A percentile compares a stretch with the other conserved stretches of the same genome.
Evolutionary conservation across 2,113 vertebrate species (phyloP).

Genomic region (Poeciliopsis prolifica): DNA sequence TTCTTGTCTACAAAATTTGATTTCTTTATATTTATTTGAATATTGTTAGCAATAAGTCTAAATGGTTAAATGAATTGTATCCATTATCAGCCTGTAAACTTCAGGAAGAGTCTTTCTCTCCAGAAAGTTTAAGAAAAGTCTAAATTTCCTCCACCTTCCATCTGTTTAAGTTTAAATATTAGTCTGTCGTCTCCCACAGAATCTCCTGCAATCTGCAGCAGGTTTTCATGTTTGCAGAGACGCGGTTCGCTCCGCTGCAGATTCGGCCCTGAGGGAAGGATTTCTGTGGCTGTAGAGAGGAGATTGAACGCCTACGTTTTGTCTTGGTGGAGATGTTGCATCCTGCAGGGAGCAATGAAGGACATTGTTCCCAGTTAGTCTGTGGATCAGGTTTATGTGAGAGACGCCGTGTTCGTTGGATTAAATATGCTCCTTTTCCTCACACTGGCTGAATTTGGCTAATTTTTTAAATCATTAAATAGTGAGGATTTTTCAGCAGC

Average conservation of each 20-base stretch:
- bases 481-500: background rate
- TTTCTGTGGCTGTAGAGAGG: constrained; percentile 8
- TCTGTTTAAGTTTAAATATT: no score
- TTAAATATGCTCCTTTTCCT: background rate
- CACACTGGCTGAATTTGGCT: no score
- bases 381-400: background rate
- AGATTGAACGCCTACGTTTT: background rate
- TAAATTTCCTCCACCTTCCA: no score
- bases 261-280: constrained; percentile 4
- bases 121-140: no score
- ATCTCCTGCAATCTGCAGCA: constrained; percentile 4
- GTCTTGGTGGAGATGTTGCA: background rate
- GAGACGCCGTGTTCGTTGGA: background rate
- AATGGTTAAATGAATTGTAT: no score
- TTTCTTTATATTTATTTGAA: no score
- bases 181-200: background rate
- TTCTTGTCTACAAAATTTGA: no score
- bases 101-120: no score
- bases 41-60: no score
- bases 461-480: background rate
- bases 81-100: no score
- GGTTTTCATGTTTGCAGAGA: background rate
- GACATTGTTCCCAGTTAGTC: constrained; percentile 6
- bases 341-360: constrained; percentile 1
- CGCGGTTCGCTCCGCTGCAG: constrained; percentile 2